Evolutionary conservation across 2,888 invertebrate species (phyloP).

Genomic region (Resseliella maxima): DNA sequence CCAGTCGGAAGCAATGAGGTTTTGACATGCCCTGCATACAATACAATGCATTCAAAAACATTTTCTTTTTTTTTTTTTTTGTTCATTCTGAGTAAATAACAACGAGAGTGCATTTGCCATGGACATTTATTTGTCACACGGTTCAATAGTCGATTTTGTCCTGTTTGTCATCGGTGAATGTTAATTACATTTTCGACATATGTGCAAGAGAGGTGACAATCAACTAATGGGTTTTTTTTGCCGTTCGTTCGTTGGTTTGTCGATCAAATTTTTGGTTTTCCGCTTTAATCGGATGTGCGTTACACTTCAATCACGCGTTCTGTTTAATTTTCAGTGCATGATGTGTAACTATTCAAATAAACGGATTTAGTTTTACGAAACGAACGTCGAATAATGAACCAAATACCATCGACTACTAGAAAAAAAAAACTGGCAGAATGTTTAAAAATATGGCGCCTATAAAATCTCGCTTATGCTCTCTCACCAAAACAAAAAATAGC

Average conservation of each 20-base stretch:
- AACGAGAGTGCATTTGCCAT: background rate
- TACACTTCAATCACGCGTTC: background rate
- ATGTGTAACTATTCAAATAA: background rate
- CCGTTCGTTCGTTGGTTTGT: background rate
- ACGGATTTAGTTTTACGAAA: background rate
- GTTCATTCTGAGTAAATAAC: no score
- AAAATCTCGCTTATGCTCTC: no score
- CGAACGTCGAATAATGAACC: background rate
- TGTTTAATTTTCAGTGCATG: background rate
- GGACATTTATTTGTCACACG: background rate
- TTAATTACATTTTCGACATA: constrained; percentile 22
- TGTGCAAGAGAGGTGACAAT: constrained; percentile 24
- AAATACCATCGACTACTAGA: no score
- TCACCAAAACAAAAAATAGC: no score
- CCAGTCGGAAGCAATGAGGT: background rate
- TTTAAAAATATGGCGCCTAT: background rate
- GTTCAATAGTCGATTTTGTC: background rate
- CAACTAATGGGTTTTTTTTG: background rate
- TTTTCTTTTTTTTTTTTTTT: no score
- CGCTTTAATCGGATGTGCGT: background rate
- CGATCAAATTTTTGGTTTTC: background rate
- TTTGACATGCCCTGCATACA: background rate
- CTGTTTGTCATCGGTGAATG: background rate
- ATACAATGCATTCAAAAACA: background rate
- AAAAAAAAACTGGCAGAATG: no score